phyloP scores from a whole-genome alignment of 2,888 invertebrate species.

The Tetragnatha montana region DNA sequence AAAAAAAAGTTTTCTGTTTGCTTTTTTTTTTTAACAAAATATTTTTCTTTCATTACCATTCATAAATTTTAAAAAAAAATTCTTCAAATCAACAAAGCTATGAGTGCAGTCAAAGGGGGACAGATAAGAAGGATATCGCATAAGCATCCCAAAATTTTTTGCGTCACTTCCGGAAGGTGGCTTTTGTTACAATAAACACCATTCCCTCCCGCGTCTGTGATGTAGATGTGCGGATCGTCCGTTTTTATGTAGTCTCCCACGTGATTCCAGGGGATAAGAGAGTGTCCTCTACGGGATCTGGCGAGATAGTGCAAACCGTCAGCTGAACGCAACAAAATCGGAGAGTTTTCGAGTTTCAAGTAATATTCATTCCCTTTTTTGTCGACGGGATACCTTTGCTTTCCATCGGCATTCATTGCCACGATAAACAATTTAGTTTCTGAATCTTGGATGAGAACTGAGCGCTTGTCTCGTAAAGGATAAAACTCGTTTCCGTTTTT shows the following conservation, averaged over 20 bases:
- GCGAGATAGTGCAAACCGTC: not conserved
- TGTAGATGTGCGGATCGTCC: no score
- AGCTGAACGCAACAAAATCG: not conserved
- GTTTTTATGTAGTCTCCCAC: no score
- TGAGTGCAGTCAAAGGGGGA: not conserved
- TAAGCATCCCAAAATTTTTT: not conserved
- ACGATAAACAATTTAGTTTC: not conserved
- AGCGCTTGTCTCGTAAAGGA: not conserved
- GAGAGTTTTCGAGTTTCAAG: not conserved
- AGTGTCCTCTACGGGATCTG: not conserved
- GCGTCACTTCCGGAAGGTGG: no score
- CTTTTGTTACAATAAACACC: not conserved
- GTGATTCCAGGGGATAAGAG: no score
- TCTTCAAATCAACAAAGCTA: not conserved
- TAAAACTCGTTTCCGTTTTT: not conserved
- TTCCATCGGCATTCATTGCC: not conserved
- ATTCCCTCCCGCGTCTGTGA: no score
- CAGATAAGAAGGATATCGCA: not conserved
- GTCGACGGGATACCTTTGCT: not conserved
- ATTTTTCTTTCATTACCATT: no score
- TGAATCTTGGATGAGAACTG: not conserved
- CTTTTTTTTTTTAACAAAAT: no score
- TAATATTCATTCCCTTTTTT: constrained; percentile 19
- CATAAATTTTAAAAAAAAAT: no score
- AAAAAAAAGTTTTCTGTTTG: no score